phyloP scores from a whole-genome alignment of 2,888 invertebrate species.

The Pediacus dermestoides region DNA sequence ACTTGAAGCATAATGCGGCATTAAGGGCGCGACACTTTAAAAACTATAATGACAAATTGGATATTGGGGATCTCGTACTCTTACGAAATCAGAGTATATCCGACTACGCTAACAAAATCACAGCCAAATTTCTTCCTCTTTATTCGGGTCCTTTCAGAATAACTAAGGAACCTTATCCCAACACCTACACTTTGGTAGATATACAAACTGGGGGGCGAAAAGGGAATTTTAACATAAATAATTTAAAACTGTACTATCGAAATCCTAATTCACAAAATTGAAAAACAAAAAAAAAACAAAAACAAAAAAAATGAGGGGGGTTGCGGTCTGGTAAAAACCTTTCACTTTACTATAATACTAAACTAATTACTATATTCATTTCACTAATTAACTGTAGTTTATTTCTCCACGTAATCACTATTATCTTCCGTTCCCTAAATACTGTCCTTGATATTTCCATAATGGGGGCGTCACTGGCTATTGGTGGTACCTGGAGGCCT shows the following conservation, averaged over 20 bases:
- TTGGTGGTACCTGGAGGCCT: too few species aligned
- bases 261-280: too few species aligned
- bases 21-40: not conserved
- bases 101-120: constrained; percentile 8
- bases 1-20: not conserved
- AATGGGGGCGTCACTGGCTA: too few species aligned
- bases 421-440: too few species aligned
- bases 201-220: not conserved
- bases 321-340: too few species aligned
- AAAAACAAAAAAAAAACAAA: too few species aligned
- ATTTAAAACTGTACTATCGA: constrained; percentile 10
- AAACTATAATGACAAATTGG: not conserved
- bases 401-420: too few species aligned
- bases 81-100: constrained; percentile 8
- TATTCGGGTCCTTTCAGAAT: constrained; percentile 11
- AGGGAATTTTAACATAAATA: constrained; percentile 12
- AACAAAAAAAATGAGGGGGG: too few species aligned
- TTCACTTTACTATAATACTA: too few species aligned
- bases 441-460: too few species aligned
- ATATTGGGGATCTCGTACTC: constrained; percentile 7
- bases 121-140: constrained; percentile 10
- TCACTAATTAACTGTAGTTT: too few species aligned
- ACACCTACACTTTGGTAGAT: constrained; percentile 7
- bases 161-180: constrained; percentile 7
- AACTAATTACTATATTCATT: too few species aligned